Evolutionary conservation across 2,888 invertebrate species (phyloP).

Genomic region (Cistogaster globosa): DNA sequence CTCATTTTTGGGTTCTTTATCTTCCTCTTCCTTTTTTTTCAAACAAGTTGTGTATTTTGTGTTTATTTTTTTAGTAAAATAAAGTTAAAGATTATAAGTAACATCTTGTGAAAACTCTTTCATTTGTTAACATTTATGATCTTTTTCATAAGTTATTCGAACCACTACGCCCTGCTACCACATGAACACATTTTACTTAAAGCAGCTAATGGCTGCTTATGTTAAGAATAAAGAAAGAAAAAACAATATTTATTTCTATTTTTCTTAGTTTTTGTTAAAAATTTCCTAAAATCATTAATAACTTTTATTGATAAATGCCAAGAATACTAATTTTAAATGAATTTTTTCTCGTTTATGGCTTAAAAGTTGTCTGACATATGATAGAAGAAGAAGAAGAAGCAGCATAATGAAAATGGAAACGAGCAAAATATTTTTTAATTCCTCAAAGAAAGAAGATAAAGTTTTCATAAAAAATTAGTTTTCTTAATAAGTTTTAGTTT

Average conservation of each 20-base stretch:
- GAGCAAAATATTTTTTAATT: background rate
- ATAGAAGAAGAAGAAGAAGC: background rate
- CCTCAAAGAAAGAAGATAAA: background rate
- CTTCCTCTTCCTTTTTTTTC: background rate
- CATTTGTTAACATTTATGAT: slow-evolving; percentile 67
- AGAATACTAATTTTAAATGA: slow-evolving; percentile 55
- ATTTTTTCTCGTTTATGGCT: slow-evolving; percentile 1
- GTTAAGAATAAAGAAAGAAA: background rate
- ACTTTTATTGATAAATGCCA: slow-evolving; percentile 68
- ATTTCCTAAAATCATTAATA: slow-evolving; percentile 67
- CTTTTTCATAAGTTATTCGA: background rate
- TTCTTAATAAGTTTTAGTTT: background rate
- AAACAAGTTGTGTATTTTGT: background rate
- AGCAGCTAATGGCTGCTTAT: slow-evolving; percentile 4
- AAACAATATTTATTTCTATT: slow-evolving; percentile 25
- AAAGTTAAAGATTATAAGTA: slow-evolving; percentile 45
- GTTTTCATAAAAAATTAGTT: slow-evolving; percentile 11
- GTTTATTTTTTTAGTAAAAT: background rate
- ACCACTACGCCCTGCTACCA: background rate
- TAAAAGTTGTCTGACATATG: background rate
- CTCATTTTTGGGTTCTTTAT: background rate
- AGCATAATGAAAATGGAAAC: background rate
- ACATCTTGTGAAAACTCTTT: slow-evolving; percentile 59
- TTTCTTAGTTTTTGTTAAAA: slow-evolving; percentile 27
- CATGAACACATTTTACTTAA: background rate